Conservation (phyloP, 2,797 vertebrate species). For the Ambastaia sidthimunki region DNA sequence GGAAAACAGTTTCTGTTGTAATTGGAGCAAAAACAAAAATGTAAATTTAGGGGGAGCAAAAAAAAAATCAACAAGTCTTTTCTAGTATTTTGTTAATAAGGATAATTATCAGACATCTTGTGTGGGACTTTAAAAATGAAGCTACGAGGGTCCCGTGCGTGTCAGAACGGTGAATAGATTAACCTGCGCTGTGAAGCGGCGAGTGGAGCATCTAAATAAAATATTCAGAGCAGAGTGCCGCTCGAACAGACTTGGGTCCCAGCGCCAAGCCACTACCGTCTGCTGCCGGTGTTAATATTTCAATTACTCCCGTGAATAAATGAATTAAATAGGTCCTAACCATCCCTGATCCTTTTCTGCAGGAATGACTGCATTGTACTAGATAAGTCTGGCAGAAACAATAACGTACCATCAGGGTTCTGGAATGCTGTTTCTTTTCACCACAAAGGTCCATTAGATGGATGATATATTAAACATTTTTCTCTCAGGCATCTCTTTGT, state of each 20-base stretch:
- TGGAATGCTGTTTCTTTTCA: neutral
- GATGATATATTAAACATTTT: slow-evolving; percentile 25
- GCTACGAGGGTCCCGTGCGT: slow-evolving; percentile 46
- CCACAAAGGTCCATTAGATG: slow-evolving; percentile 28
- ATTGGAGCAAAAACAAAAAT: slow-evolving; percentile 38
- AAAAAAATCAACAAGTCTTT: slow-evolving; percentile 11
- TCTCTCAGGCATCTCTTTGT: slow-evolving; percentile 20
- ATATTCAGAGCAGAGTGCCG: slow-evolving; percentile 59
- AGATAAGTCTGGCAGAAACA: slow-evolving; percentile 35
- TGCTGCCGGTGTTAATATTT: slow-evolving; percentile 76
- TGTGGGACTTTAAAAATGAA: slow-evolving; percentile 51
- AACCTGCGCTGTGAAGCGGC: slow-evolving; percentile 46
- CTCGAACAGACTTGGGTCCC: slow-evolving; percentile 59
- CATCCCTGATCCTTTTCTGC: slow-evolving; percentile 61
- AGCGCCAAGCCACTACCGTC: slow-evolving; percentile 61
- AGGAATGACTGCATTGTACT: slow-evolving; percentile 44
- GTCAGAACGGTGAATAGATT: slow-evolving; percentile 42
- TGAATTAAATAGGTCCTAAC: slow-evolving; percentile 68
- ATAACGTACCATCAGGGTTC: neutral
- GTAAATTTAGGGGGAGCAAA: neutral
- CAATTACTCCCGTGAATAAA: slow-evolving; percentile 77
- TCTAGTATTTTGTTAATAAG: slow-evolving; percentile 45
- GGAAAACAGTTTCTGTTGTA: slow-evolving; percentile 34
- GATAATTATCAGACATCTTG: slow-evolving; percentile 54
- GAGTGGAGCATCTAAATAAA: slow-evolving; percentile 67